Evolutionary conservation across 2,797 vertebrate species (phyloP).

Genomic region (Tapirus indicus): DNA sequence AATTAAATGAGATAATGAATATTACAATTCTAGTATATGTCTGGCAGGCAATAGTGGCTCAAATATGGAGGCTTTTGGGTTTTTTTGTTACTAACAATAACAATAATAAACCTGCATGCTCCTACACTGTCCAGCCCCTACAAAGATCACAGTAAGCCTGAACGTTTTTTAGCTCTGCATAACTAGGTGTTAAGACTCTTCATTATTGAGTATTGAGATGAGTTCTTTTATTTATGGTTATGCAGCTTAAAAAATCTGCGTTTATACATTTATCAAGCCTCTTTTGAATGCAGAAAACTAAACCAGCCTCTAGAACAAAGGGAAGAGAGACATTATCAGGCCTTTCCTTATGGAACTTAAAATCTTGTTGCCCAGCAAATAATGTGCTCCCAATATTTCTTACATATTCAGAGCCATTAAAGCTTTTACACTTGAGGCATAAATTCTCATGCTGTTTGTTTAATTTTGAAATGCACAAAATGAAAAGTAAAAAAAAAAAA

Average conservation of each 20-base stretch:
- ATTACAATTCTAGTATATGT: background rate
- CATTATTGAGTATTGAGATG: background rate
- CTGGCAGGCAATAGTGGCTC: background rate
- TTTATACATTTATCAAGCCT: slow-evolving; percentile 22
- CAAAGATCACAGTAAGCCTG: slow-evolving; percentile 1
- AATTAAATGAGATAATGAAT: background rate
- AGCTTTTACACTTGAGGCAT: slow-evolving; percentile 22
- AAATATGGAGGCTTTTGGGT: background rate
- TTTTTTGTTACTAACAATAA: background rate
- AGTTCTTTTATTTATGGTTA: slow-evolving; percentile 1
- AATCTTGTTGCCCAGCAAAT: slow-evolving; percentile 22
- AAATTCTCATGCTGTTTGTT: slow-evolving; percentile 50
- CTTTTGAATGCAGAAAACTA: slow-evolving; percentile 16
- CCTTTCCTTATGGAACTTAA: slow-evolving; percentile 17
- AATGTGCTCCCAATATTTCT: background rate
- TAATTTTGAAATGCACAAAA: slow-evolving; percentile 65
- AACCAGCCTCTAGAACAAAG: slow-evolving; percentile 14
- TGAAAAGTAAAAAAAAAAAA: slow-evolving; percentile 24
- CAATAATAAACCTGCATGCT: background rate
- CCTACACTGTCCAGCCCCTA: background rate
- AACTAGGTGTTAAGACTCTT: background rate
- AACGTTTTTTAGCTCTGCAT: background rate
- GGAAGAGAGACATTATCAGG: background rate
- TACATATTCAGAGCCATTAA: slow-evolving; percentile 26
- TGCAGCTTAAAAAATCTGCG: background rate